A percentile compares a stretch with the other conserved stretches of the same genome.
These are phyloP conservation scores for Galleria mellonella DNA, from an alignment of 1,140 invertebrate species.

Conservation along the genomic window DNA sequence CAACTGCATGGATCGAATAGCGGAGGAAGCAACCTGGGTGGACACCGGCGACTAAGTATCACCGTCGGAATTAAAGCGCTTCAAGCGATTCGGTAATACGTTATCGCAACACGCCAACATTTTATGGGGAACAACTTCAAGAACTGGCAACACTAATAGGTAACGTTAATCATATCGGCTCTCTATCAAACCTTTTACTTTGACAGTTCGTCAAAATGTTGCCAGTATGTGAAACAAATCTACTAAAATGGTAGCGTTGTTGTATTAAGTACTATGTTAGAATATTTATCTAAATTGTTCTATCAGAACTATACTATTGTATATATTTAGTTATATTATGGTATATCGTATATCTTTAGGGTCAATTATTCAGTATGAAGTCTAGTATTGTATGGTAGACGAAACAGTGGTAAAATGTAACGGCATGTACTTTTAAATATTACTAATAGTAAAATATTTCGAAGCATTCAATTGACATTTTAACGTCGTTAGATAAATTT, in stretches of 20 bases:
- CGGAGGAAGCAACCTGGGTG: constrained; percentile 90
- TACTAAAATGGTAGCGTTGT: not conserved
- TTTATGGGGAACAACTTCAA: not conserved
- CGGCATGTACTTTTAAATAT: too few species aligned
- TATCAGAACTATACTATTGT: constrained; percentile 1
- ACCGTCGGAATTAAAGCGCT: not conserved
- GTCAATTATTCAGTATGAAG: not conserved
- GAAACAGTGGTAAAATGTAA: not conserved
- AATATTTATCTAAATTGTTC: constrained; percentile 3
- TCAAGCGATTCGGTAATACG: not conserved
- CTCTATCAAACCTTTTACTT: too few species aligned
- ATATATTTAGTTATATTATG: not conserved
- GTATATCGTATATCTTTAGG: constrained; percentile 1
- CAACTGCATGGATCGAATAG: constrained; percentile 95
- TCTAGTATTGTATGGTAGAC: not conserved
- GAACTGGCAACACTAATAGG: not conserved
- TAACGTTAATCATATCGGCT: too few species aligned
- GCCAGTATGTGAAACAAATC: not conserved
- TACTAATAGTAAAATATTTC: too few species aligned
- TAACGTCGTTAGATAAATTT: too few species aligned
- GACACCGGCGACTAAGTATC: constrained; percentile 81
- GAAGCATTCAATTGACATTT: too few species aligned
- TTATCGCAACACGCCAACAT: too few species aligned
- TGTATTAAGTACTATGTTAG: not conserved
- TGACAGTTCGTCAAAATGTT: not conserved